These are phyloP conservation scores for Holocentrus rufus DNA, from an alignment of 2,797 vertebrate genomes.

Conservation along the genomic window DNA sequence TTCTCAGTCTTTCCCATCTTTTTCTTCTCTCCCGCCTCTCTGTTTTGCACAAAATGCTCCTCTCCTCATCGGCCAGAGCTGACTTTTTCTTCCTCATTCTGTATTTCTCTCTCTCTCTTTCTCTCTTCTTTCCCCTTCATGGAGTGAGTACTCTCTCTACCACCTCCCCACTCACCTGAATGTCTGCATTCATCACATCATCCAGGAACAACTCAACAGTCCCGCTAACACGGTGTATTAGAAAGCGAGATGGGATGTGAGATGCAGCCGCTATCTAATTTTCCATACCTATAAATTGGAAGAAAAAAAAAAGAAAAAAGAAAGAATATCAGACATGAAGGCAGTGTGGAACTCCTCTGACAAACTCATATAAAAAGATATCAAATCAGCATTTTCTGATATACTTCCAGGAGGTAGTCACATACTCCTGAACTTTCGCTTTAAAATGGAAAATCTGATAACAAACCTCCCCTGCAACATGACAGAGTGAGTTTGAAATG, in stretches of 20 bases:
- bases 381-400: constrained; percentile 54
- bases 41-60: constrained; percentile 10
- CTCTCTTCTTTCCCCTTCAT: constrained; percentile 19
- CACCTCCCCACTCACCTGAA: constrained; percentile 49
- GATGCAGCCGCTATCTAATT: constrained; percentile 57
- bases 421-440: constrained; percentile 46
- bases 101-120: not conserved
- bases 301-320: constrained; percentile 4
- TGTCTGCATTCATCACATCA: constrained; percentile 69
- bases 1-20: constrained; percentile 7
- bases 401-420: constrained; percentile 35
- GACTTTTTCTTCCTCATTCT: not conserved
- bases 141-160: constrained; percentile 41
- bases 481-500: constrained; percentile 40
- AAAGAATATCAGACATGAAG: constrained; percentile 40
- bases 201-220: constrained; percentile 53
- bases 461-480: constrained; percentile 19
- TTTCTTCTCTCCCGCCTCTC: constrained; percentile 11
- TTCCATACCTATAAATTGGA: constrained; percentile 48
- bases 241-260: constrained; percentile 49
- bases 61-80: constrained; percentile 16
- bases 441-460: constrained; percentile 33
- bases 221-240: constrained; percentile 53
- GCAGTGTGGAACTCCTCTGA: constrained; percentile 45
- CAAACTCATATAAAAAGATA: constrained; percentile 49